phyloP scores from a whole-genome alignment of 2,888 invertebrate species.

The Sacculina carcini region DNA sequence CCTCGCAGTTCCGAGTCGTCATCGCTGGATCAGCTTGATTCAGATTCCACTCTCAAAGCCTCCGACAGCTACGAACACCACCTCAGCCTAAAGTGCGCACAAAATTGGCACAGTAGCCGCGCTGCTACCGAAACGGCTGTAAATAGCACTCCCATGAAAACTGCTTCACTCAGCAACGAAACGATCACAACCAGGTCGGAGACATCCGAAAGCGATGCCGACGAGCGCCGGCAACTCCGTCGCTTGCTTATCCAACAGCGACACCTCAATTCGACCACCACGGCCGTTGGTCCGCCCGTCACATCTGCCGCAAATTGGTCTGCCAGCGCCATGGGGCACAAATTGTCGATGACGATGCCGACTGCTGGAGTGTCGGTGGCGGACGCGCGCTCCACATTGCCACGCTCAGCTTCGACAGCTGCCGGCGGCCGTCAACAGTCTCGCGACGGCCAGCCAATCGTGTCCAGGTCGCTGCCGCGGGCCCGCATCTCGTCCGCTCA shows the following conservation, averaged over 20 bases:
- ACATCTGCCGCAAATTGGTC: no score
- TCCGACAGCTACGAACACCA: conserved; percentile 13
- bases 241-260: neutral
- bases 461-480: conserved; percentile 6
- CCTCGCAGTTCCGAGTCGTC: conserved; percentile 10
- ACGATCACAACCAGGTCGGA: no score
- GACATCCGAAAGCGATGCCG: neutral
- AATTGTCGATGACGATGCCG: no score
- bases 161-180: no score
- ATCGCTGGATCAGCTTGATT: conserved; percentile 13
- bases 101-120: conserved; percentile 12
- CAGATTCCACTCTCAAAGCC: conserved; percentile 13
- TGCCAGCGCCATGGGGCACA: no score
- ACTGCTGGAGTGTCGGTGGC: conserved; percentile 8
- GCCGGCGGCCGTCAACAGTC: conserved; percentile 9
- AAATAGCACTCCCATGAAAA: conserved; percentile 12
- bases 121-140: conserved; percentile 12
- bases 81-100: conserved; percentile 13
- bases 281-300: no score
- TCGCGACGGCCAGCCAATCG: conserved; percentile 9
- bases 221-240: neutral
- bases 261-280: no score
- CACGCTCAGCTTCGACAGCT: conserved; percentile 10
- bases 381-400: conserved; percentile 13
- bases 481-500: conserved; percentile 5